Base-by-base conservation (phyloP, 2,113 vertebrate species). In the Boleophthalmus pectinirostris region DNA sequence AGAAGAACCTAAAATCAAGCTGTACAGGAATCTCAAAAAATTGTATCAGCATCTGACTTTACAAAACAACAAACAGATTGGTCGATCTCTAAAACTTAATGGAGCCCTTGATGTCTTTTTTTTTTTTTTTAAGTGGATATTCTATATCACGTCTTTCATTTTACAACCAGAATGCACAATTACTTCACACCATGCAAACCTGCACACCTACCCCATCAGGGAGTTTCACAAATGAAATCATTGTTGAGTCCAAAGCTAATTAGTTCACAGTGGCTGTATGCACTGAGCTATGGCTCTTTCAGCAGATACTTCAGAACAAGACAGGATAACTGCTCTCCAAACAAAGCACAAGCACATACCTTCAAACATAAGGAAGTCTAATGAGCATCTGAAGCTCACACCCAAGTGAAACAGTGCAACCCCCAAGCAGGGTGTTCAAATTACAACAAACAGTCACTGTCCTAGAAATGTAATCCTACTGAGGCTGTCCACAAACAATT, bases 251-350 rank as follows among this genome's bases (percentile, higher is more conserved):
- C 25, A 61, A 75, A 64, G 72, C 61, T 87, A 82, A 90, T 83
- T 81, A 58, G 64, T 71, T 75, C 60, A 72, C 60, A 78, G 16
- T 25, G 63, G 82, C 57, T 24, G 35, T 70, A 82, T 35, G 56
- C 77, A 87, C n/a, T n/a, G 54, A 69, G 47, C 66, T 0, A 1
- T 20, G 46, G 68, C 71, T 73, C 56, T 56, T 75, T 69, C 73
- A 0, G 0, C 61, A 66, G 35, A 82, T 58, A 76, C 60, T 82
- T 81, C 74, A 78, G 61, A 82, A 77, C 21, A 56, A 68, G 75
- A 83, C 69, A 45, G 66, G 38, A 23, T 87, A 85, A 86, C 82
- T 85, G 81, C 82, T 75, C 81, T 78, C 54, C 61, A 66, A 73
- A 47, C 73, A 87, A 81, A 74, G 77, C 71, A 84, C 80, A 81